Conservation (phyloP, 2,113 vertebrate genomes). For the Probosciger aterrimus region DNA sequence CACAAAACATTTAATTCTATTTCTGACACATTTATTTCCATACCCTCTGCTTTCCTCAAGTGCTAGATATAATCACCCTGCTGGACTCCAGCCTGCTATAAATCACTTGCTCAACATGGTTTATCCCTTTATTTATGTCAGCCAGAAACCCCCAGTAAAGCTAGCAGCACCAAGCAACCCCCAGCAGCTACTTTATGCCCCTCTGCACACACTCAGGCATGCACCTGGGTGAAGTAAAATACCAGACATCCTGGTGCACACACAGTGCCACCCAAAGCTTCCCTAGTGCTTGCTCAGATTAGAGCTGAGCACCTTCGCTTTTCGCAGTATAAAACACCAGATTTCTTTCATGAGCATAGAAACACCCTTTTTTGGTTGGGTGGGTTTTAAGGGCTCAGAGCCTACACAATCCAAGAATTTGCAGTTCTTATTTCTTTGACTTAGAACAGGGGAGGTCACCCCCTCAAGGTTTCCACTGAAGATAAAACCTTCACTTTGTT, state of each 20-base stretch:
- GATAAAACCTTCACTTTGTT: neutral
- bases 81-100: neutral
- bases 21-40: slow-evolving; percentile 35
- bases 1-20: slow-evolving; percentile 25
- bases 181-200: neutral
- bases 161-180: neutral
- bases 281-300: neutral
- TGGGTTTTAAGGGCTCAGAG: neutral
- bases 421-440: neutral
- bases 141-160: neutral
- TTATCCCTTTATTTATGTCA: neutral
- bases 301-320: neutral
- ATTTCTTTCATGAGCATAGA: neutral
- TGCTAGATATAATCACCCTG: neutral
- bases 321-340: neutral
- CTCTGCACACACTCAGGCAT: too few species aligned
- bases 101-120: neutral
- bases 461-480: neutral
- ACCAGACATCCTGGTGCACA: neutral
- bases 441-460: neutral
- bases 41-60: neutral
- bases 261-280: neutral
- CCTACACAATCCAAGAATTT: neutral
- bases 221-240: neutral
- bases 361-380: neutral